A percentile compares a stretch with the other conserved stretches of the same genome.
Conservation (phyloP, 2,888 invertebrate genomes). For the Darwinula stevensoni region DNA sequence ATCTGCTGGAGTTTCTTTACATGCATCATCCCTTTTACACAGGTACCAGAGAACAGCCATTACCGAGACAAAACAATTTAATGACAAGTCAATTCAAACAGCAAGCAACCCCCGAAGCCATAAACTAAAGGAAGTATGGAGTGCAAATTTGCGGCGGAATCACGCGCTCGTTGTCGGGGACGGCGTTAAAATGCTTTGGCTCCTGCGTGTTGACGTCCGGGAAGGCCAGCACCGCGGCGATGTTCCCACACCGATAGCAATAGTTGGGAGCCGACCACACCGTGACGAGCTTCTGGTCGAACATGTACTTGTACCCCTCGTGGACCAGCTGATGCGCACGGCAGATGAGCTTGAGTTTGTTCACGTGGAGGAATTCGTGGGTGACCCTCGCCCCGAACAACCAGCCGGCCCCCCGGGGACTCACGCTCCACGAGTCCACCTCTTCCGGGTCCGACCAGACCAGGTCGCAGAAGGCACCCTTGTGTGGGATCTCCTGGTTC, state of each 20-base stretch:
- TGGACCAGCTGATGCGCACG: constrained; percentile 96
- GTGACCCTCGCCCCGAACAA: constrained; percentile 83
- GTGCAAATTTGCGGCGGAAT: constrained; percentile 74
- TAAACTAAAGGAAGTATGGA: constrained; percentile 96
- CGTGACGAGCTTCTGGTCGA: constrained; percentile 80
- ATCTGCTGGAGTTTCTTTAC: too few species aligned
- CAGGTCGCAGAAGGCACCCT: constrained; percentile 93
- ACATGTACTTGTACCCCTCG: constrained; percentile 88
- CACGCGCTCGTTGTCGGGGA: constrained; percentile 74
- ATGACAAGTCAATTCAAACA: too few species aligned
- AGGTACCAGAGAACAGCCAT: too few species aligned
- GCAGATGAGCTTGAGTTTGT: constrained; percentile 73
- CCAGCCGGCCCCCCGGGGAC: constrained; percentile 92
- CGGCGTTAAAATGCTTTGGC: constrained; percentile 74
- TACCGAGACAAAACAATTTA: too few species aligned
- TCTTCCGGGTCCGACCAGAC: constrained; percentile 99
- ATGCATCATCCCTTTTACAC: too few species aligned
- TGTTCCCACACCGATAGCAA: constrained; percentile 95
- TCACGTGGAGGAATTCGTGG: constrained; percentile 73
- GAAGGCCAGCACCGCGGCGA: constrained; percentile 84
- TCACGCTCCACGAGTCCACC: constrained; percentile 68
- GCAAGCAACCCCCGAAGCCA: too few species aligned
- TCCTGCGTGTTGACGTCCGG: too few species aligned
- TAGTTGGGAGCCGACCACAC: constrained; percentile 99
- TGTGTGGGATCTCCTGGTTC: constrained; percentile 92